phyloP scores from a whole-genome alignment of 2,113 vertebrate genomes.

The Arvicanthis niloticus region DNA sequence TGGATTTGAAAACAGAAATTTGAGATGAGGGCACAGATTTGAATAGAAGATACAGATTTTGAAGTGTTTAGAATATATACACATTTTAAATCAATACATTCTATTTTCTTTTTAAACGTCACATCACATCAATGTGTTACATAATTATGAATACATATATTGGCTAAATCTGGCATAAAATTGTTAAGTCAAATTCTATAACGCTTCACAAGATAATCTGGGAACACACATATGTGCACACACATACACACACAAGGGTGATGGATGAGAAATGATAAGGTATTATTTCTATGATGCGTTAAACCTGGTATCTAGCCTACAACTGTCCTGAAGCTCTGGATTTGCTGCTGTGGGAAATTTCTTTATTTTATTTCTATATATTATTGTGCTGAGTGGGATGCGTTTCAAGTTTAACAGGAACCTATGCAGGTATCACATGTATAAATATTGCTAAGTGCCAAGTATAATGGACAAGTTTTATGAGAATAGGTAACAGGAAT shows the following conservation, averaged over 20 bases:
- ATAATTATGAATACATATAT: background rate
- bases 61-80: background rate
- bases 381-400: background rate
- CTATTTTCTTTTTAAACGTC: background rate
- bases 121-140: background rate
- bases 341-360: background rate
- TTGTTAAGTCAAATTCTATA: background rate
- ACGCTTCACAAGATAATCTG: background rate
- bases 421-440: background rate
- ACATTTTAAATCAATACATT: constrained; percentile 4
- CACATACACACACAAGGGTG: background rate
- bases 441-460: background rate
- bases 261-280: background rate
- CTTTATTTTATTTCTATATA: background rate
- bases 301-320: rapidly evolving
- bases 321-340: background rate
- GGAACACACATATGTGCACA: background rate
- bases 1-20: background rate
- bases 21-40: background rate
- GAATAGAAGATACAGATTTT: background rate
- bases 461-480: background rate
- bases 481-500: background rate
- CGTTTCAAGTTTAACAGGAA: background rate
- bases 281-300: background rate
- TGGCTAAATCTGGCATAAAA: background rate